Evolutionary conservation across 2,888 invertebrate genomes (phyloP), one percentile per base, ranked within the genome.

Genomic region (Philereme vetulata): DNA sequence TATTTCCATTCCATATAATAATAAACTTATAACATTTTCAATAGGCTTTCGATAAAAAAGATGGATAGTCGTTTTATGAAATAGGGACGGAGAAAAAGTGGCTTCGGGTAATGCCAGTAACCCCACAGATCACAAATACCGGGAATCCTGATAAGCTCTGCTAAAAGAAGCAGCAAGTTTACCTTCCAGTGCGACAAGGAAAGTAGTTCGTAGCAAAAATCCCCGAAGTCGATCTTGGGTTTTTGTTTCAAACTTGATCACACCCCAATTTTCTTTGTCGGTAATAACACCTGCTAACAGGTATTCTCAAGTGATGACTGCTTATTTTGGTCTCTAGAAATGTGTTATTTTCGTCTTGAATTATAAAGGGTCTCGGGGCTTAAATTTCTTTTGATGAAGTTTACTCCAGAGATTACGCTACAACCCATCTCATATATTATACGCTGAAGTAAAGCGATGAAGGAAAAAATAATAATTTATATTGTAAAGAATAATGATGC

Each of bases 71-170:
- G 3, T 51, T 54, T 74, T 76, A 76, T 74, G 81, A 82, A 80
- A 81, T 78, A 76, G 77, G 77, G 71, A 72, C 65, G 72, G 62
- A 80, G 80, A 82, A 84, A 82, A 82, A 82, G 78, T 80, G 78
- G 83, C 77, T 84, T 82, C 74, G 71, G 71, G 69, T 80, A 84
- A 83, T 77, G 77, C 81, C 68, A 62, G 72, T 72, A 52, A 52
- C 78, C 72, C 74, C 74, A 73, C 78, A 77, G 81, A 80, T 83
- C 83, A 83, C 84, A 86, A 86, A 85, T 84, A 84, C 80, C 72
- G 75, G 71, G 78, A 75, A 80, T 79, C 81, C 80, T 79, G 85
- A 83, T 85, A 85, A 85, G 82, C 81, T 75, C 70, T 69, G 74
- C 57, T 53, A 53, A 49, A 50, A 50, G 53, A 69, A 68, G 68